Evolutionary conservation across 1,140 invertebrate genomes (phyloP), one percentile per base, ranked within the genome.

Genomic region (Archegozetes longisetosus): DNA sequence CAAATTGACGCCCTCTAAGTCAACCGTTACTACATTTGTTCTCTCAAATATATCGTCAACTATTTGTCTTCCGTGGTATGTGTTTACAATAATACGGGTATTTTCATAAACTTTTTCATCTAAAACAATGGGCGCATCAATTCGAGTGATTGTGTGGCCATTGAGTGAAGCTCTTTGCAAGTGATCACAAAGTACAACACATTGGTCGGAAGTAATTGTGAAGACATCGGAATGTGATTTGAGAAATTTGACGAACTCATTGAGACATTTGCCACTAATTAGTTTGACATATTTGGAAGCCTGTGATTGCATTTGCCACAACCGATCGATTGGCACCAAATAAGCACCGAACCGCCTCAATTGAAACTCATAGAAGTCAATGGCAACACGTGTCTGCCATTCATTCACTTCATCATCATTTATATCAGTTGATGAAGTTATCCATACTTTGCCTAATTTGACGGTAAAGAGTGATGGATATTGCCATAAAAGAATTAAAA

Each of bases 1-100:
- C 9, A 58, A 24, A 29, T 58, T 51, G 1, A 52, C 49, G 6
- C 57, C 57, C 32, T 58, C 57, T 50, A 47, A 58, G 26, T 58
- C 57, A 26, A 58, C 20, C 9, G 57, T 48, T 6, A 58, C 49
- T 25, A 58, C 48, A 29, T 50, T n/a, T 29, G 22, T 24, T 12
- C 13, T 47, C 17, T n/a, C 3, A 14, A 47, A 48, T 22, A 57
- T 48, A 12, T 48, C 13, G 40, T 48, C 22, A 22, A 57, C 25
- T 26, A 57, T 25, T 1, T 48, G 40, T 23, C 24, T n/a, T 3
- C 40, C 40, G 14, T 47, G 14, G n/a, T 48, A 12, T 46, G 20
- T 22, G 20, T 40, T 40, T 6, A 40, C 32, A 40, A 40, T 40
- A 40, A 40, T 40, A 40, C 32, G 32, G 17, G 32, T 40, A 17